Evolutionary conservation across 2,888 invertebrate genomes (phyloP).

Genomic region (Entomobrya proxima): DNA sequence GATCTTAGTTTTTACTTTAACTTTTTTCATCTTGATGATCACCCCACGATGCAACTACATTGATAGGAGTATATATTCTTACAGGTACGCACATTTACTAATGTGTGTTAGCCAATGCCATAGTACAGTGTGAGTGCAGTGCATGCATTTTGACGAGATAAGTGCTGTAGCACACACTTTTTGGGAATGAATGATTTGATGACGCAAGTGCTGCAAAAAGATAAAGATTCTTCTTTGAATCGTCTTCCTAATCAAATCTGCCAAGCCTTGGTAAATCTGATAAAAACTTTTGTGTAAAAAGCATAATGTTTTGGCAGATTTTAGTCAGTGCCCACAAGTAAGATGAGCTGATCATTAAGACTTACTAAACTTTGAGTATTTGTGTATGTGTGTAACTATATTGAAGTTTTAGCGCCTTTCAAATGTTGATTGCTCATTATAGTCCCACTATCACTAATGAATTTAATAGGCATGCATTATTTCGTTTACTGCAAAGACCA

Average conservation of each 20-base stretch:
- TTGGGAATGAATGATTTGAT: too few relatives aligned
- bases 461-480: constrained; percentile 9
- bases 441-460: constrained; percentile 29
- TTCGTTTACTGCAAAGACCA: background rate
- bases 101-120: constrained; percentile 38
- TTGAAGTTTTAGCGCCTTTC: background rate
- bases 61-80: background rate
- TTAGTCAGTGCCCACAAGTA: background rate
- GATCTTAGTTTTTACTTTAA: background rate
- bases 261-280: too few relatives aligned
- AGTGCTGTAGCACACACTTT: too few relatives aligned
- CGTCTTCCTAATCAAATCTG: too few relatives aligned
- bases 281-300: too few relatives aligned
- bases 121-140: too few relatives aligned
- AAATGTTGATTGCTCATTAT: constrained; percentile 12
- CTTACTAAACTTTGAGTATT: too few relatives aligned
- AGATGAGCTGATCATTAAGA: background rate
- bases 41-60: background rate
- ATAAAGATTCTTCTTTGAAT: too few relatives aligned
- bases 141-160: too few relatives aligned
- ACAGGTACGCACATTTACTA: background rate
- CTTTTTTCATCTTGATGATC: background rate
- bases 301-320: too few relatives aligned
- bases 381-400: background rate
- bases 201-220: too few relatives aligned